Evolutionary conservation across 2,888 invertebrate species (phyloP).

Genomic region (Ichneumoninae sp.): DNA sequence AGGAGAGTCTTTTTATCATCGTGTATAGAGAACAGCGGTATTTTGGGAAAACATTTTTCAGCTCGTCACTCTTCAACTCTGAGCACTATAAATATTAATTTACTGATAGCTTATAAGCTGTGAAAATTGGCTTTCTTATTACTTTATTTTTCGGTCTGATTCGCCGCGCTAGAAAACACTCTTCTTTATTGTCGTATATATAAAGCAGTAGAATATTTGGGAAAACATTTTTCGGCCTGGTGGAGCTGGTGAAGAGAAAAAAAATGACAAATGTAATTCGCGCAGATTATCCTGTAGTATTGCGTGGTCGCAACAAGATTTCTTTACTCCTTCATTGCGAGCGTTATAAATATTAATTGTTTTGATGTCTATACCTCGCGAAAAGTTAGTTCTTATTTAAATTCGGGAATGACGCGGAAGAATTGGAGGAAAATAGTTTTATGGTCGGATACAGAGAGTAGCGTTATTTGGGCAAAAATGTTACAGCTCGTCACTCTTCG

Average conservation of each 20-base stretch:
- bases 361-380: too few species aligned
- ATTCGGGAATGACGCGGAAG: too few species aligned
- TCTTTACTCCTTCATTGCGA: conserved; percentile 3
- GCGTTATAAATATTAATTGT: conserved; percentile 48
- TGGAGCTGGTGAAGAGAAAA: conserved; percentile 6
- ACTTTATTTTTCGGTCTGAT: too few species aligned
- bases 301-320: conserved; percentile 42
- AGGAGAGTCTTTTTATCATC: too few species aligned
- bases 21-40: not conserved
- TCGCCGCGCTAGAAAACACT: not conserved
- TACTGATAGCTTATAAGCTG: not conserved
- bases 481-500: too few species aligned
- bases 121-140: not conserved
- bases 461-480: too few species aligned
- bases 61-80: too few species aligned
- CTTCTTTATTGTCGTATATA: not conserved
- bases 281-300: conserved; percentile 76
- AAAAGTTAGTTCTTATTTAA: too few species aligned
- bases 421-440: too few species aligned
- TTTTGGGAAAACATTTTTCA: too few species aligned
- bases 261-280: conserved; percentile 78
- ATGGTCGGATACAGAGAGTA: too few species aligned
- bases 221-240: conserved; percentile 1
- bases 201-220: not conserved
- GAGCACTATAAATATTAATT: too few species aligned